phyloP scores from a whole-genome alignment of 2,797 vertebrate species.

The Gorsachius magnificus region DNA sequence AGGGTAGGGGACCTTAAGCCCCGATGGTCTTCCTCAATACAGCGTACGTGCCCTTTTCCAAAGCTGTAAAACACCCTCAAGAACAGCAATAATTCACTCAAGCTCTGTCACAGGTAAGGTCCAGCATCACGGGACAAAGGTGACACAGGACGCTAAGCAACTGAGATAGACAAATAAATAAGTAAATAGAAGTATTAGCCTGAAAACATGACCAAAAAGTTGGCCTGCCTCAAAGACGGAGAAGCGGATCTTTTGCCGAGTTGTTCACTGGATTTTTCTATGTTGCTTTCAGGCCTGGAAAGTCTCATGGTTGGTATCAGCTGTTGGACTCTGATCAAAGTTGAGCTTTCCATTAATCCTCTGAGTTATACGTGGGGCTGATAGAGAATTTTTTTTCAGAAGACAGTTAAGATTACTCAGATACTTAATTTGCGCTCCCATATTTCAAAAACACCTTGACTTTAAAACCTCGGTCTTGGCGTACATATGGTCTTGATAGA shows the following conservation, averaged over 20 bases:
- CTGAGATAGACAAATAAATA: background rate
- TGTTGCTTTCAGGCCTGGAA: conserved; percentile 43
- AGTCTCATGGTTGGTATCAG: conserved; percentile 53
- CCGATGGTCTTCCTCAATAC: background rate
- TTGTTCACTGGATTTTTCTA: background rate
- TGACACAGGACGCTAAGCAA: background rate
- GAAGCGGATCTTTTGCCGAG: background rate
- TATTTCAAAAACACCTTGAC: conserved; percentile 73
- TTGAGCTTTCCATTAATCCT: conserved; percentile 63
- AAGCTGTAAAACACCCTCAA: background rate
- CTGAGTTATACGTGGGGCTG: conserved; percentile 17
- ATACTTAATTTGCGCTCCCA: conserved; percentile 61
- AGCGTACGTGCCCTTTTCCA: background rate
- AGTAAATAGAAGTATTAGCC: background rate
- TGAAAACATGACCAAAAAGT: background rate
- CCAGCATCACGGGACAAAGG: background rate
- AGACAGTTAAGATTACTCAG: conserved; percentile 67
- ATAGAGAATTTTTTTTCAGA: background rate
- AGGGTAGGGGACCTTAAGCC: background rate
- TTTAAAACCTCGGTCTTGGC: conserved; percentile 54
- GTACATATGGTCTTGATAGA: conserved; percentile 63
- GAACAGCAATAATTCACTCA: background rate
- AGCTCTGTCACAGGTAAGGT: background rate
- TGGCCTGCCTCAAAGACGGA: background rate
- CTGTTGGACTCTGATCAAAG: conserved; percentile 60